Evolutionary conservation across 2,113 vertebrate genomes (phyloP), one percentile per base, ranked within the genome.

Genomic region (Aegotheles bennettii): DNA sequence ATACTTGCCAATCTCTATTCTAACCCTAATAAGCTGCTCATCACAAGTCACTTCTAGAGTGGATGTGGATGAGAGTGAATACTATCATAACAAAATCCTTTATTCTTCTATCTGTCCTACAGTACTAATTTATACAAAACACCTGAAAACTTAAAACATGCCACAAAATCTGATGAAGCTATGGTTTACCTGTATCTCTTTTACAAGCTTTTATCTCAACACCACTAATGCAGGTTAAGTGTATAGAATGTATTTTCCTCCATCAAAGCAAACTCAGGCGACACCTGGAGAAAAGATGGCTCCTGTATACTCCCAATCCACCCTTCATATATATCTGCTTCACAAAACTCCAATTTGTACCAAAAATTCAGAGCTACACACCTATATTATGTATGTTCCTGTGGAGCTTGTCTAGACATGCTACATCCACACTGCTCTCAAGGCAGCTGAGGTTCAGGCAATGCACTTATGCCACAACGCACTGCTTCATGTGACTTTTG

Each of bases 391-490:
- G 1, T 6, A 47, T 21, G 24, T 16, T 85, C 77, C 56, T 25
- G 5, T 0, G 19, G 29, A 91, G 63, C 25, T 61, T n/a, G 10
- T 13, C 69, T 9, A 36, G 40, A 18, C 36, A 60, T 0, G 0
- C 10, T 70, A 40, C 7, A 84, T 9, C 74, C 38, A 43, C 8
- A 4, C 24, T 29, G 12, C 26, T 56, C 38, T 38, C 33, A n/a
- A 9, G 33, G 11, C 16, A 84, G 13, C 25, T 67, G 2, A 50
- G 87, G 43, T 38, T 81, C 67, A 71, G 29, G n/a, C 13, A 69
- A 74, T 3, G 56, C 69, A 64, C 28, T 56, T 45, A 31, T 11
- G 9, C 40, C 36, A 63, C 14, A 20, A 35, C 8, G 11, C 28
- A 56, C 8, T 3, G 2, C 57, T 73, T 29, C 28, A 59, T 33